phyloP scores from a whole-genome alignment of 2,113 vertebrate species.

The Peucedramus taeniatus region DNA sequence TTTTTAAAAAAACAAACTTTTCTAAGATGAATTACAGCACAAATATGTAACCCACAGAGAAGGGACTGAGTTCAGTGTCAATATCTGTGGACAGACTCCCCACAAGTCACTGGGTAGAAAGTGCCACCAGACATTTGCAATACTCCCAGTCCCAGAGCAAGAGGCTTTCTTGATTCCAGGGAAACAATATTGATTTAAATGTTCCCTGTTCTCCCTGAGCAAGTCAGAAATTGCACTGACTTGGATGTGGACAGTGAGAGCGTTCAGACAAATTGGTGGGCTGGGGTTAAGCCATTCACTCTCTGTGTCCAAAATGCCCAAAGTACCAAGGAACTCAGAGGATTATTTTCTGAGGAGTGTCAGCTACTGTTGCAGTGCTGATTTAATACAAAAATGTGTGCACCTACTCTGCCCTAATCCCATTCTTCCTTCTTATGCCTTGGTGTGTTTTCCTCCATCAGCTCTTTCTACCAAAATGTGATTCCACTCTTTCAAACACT shows the following conservation, averaged over 20 bases:
- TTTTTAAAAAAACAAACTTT: neutral
- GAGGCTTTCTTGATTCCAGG: neutral
- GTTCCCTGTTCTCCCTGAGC: neutral
- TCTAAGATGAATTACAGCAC: neutral
- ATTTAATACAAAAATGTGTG: neutral
- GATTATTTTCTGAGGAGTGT: neutral
- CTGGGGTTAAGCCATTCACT: neutral
- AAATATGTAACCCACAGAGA: neutral
- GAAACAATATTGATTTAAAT: neutral
- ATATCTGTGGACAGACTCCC: neutral
- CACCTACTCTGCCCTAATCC: neutral
- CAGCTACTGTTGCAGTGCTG: neutral
- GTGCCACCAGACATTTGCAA: neutral
- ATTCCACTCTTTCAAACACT: neutral
- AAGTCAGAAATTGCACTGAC: neutral
- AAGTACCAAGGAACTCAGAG: neutral
- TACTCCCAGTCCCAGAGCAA: neutral
- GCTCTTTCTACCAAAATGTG: neutral
- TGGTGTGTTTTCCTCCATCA: neutral
- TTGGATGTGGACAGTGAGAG: neutral
- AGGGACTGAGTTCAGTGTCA: neutral
- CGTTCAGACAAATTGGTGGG: neutral
- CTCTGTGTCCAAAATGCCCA: neutral
- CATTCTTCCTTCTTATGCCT: neutral
- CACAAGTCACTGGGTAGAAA: neutral